Percentiles rank a stretch among this genome's conserved stretches.
Conservation (phyloP, 2,888 invertebrate genomes). For the Lepas anatifera region DNA sequence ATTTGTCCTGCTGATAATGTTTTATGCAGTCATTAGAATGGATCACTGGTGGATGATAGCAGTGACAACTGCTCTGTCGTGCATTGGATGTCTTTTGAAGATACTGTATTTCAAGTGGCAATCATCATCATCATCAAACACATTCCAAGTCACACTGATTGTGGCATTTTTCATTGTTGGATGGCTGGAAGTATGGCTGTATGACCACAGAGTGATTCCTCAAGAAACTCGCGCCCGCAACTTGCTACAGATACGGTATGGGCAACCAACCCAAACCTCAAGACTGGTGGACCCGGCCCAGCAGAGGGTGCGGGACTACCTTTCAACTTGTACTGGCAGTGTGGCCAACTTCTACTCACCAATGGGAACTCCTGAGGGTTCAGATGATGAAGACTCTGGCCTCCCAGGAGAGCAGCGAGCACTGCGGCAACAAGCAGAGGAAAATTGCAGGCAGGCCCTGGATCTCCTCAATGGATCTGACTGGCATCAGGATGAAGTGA, state of each 20-base stretch:
- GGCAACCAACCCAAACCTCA: not conserved
- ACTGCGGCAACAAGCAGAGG: not conserved
- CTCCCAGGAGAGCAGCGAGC: not conserved
- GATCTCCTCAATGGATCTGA: constrained; percentile 1
- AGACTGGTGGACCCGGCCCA: not conserved
- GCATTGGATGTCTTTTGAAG: not conserved
- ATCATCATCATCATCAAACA: constrained; percentile 3
- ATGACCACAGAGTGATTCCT: constrained; percentile 13
- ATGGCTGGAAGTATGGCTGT: constrained; percentile 16
- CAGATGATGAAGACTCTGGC: constrained; percentile 7
- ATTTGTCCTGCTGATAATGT: not conserved
- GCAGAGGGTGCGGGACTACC: not conserved
- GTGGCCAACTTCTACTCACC: constrained; percentile 18
- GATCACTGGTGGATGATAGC: constrained; percentile 7
- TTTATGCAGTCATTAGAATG: not conserved
- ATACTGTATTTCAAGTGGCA: constrained; percentile 1
- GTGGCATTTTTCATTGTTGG: constrained; percentile 12
- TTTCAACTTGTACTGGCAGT: constrained; percentile 12
- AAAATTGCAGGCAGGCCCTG: not conserved
- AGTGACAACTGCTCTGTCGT: not conserved
- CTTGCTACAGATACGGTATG: not conserved
- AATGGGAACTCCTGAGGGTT: constrained; percentile 5
- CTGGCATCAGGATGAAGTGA: not conserved
- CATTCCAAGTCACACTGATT: constrained; percentile 12
- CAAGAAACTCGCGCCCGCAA: constrained; percentile 6